Base-by-base conservation (phyloP, 2,888 invertebrate species). In the Deilephila elpenor region DNA sequence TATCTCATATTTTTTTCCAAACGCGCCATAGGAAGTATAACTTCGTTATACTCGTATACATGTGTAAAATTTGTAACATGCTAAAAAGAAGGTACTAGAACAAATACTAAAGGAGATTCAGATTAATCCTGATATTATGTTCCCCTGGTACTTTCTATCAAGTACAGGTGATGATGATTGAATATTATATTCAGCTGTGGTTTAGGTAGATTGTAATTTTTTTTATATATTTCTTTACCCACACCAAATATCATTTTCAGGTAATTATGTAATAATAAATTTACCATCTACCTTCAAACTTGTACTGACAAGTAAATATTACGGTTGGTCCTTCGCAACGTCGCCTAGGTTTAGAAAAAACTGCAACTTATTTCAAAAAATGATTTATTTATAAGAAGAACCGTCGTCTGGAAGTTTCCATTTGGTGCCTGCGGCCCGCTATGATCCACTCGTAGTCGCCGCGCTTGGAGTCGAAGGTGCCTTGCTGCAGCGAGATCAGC, bases 391-490 rank as follows among this genome's bases (percentile, higher is more conserved):
- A 99, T 85, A 99, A 96, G 95, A 98, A 98, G 95, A 99, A 99
- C 86, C 97, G 97, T 88, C 98, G 96, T 85, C 99, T 96, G 78
- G 98, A 98, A 0, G 98, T 97, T 90, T 99, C 99, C 97, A 99
- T 96, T 83, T 98, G 97, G 91, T 99, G 99, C 32, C 99, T 95
- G 90, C 98, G 96, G 77, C 98, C 98, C 73, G 97, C 96, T 82
- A 97, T 97, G 79, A 98, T 97, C 99, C 99, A 99, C 89, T 99
- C 98, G 89, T 97, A 99, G 90, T 99, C 98, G 0, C 99, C 99
- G 83, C 96, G 97, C 92, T 99, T 99, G 71, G 98, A 98, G 91
- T 99, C 99, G 91, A 99, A 99, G 0, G 98, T 98, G 71, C 99
- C 99, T 88, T 98, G 98, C 89, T 99, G 99, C 64, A 99, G 92